phyloP scores from a whole-genome alignment of 2,888 invertebrate species.

The Zhengitettix transpicula region DNA sequence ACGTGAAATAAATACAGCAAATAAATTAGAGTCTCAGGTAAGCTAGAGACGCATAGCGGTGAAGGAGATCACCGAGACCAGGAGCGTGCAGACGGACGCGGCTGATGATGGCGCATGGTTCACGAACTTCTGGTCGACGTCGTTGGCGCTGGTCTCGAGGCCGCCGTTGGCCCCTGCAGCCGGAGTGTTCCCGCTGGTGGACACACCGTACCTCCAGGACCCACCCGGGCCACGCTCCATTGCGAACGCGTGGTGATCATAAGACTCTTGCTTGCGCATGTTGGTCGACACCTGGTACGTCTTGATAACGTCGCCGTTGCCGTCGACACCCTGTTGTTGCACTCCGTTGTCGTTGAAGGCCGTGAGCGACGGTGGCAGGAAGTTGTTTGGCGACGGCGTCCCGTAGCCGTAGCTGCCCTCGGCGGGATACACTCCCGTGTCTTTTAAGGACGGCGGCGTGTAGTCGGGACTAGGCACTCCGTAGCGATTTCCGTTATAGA shows the following conservation, averaged over 20 bases:
- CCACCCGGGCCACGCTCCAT: not conserved
- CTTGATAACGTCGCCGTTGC: not conserved
- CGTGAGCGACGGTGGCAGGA: not conserved
- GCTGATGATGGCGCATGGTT: not conserved
- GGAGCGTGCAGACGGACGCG: not conserved
- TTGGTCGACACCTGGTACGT: conserved; percentile 1
- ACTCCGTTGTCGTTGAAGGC: not conserved
- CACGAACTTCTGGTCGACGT: conserved; percentile 5
- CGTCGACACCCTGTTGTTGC: not conserved
- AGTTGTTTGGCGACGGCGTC: not conserved
- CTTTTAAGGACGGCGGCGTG: too few relatives aligned
- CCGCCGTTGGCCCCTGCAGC: not conserved
- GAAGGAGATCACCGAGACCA: not conserved
- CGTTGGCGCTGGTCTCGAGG: conserved; percentile 10
- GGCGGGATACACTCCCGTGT: not conserved
- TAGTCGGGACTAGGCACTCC: too few relatives aligned
- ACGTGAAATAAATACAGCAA: too few relatives aligned
- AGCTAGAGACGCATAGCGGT: not conserved
- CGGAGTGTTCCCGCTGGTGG: not conserved
- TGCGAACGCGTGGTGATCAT: conserved; percentile 6
- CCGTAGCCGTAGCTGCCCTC: not conserved
- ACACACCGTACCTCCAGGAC: not conserved
- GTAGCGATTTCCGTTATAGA: too few relatives aligned
- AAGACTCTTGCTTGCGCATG: conserved; percentile 4
- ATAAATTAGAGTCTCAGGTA: too few relatives aligned